Evolutionary conservation across 2,797 vertebrate species (phyloP).

Genomic region (Somateria mollissima): DNA sequence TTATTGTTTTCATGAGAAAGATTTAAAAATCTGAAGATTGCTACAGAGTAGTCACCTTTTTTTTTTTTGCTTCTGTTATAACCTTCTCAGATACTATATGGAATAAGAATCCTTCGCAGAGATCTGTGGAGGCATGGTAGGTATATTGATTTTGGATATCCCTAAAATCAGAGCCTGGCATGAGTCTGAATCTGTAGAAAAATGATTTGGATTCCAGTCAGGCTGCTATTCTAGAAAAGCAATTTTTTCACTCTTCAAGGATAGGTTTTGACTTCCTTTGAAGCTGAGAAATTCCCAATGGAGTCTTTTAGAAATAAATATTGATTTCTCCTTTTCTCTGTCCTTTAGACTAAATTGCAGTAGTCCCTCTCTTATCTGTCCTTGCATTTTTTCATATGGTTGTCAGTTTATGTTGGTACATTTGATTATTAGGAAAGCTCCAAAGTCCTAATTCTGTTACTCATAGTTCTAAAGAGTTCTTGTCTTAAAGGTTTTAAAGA

Average conservation of each 20-base stretch:
- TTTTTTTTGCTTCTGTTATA: neutral
- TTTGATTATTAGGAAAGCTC: neutral
- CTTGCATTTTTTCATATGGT: neutral
- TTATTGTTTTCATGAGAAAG: neutral
- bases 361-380: neutral
- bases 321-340: constrained; percentile 31
- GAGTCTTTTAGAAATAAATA: constrained; percentile 52
- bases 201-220: constrained; percentile 40
- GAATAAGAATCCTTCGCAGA: neutral
- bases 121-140: neutral
- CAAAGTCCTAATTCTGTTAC: neutral
- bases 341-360: constrained; percentile 15
- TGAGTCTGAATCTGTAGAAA: neutral
- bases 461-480: neutral
- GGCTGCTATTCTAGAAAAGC: constrained; percentile 15
- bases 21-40: neutral
- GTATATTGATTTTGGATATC: constrained; percentile 43
- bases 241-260: neutral
- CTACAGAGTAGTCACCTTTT: neutral
- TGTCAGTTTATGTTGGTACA: neutral
- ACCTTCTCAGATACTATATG: neutral
- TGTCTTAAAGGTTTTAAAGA: neutral
- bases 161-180: neutral
- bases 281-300: neutral
- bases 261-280: constrained; percentile 33